Conservation (phyloP, 2,797 vertebrate species). For the Macropus fuliginosus region DNA sequence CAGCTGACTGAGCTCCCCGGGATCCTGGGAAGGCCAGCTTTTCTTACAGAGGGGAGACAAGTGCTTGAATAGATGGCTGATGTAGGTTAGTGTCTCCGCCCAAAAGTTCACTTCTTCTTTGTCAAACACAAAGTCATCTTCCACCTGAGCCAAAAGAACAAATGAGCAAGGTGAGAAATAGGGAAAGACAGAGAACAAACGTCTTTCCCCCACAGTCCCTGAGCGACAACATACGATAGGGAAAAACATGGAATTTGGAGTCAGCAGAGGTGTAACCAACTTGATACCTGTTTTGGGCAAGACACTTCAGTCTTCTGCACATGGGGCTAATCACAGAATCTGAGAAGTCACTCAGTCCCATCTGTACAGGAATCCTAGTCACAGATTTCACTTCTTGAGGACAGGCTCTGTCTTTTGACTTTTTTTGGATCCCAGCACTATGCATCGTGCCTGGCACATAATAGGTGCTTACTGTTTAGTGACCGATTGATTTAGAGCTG, state of each 20-base stretch:
- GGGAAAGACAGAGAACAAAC: background rate
- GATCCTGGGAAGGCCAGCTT: slow-evolving; percentile 55
- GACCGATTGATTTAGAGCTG: background rate
- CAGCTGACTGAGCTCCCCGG: slow-evolving; percentile 77
- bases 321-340: background rate
- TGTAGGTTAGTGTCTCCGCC: slow-evolving; percentile 92
- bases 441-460: background rate
- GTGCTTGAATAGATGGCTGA: slow-evolving; percentile 88
- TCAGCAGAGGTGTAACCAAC: background rate
- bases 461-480: background rate
- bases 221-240: background rate
- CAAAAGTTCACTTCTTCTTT: slow-evolving; percentile 95
- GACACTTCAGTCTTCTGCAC: background rate
- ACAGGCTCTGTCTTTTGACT: background rate
- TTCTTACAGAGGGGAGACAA: slow-evolving; percentile 80
- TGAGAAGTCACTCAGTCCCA: background rate
- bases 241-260: background rate
- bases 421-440: background rate
- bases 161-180: background rate
- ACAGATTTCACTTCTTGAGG: background rate
- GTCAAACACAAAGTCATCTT: slow-evolving; percentile 94
- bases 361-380: background rate
- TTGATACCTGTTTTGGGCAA: background rate
- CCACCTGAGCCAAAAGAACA: slow-evolving; percentile 85
- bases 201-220: background rate